These are phyloP conservation scores for Danio kyathit DNA, from an alignment of 2,797 vertebrate genomes.

Conservation along the genomic window DNA sequence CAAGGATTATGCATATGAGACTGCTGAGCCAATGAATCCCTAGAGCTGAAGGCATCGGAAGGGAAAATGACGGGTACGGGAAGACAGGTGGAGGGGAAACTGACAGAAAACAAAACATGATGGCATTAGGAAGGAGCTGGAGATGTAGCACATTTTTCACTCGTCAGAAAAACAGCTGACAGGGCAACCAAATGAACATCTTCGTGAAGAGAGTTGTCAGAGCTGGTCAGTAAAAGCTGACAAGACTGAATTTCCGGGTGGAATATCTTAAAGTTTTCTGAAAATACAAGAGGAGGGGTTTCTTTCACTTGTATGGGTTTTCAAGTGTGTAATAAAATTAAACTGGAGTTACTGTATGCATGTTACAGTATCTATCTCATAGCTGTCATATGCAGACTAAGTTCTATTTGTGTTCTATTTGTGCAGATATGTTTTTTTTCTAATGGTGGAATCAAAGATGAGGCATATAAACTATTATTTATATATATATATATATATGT, in stretches of 20 bases:
- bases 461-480: no score
- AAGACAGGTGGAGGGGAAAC: slow-evolving; percentile 39
- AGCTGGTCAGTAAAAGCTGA: slow-evolving; percentile 26
- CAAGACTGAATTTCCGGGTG: not conserved
- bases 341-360: not conserved
- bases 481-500: no score
- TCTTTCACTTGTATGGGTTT: not conserved
- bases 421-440: not conserved
- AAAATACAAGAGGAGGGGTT: not conserved
- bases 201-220: not conserved
- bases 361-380: not conserved
- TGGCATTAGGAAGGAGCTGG: not conserved
- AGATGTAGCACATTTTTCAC: slow-evolving; percentile 2
- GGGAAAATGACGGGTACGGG: slow-evolving; percentile 33
- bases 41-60: slow-evolving; percentile 47
- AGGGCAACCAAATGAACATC: not conserved
- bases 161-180: slow-evolving; percentile 9
- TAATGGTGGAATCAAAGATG: not conserved
- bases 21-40: slow-evolving; percentile 51
- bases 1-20: slow-evolving; percentile 61
- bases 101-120: slow-evolving; percentile 36
- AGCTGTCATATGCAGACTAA: not conserved
- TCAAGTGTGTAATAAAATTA: not conserved
- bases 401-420: not conserved
- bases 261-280: slow-evolving; percentile 7